phyloP scores from a whole-genome alignment of 1,140 invertebrate species.

The Lordiphosa mommai region DNA sequence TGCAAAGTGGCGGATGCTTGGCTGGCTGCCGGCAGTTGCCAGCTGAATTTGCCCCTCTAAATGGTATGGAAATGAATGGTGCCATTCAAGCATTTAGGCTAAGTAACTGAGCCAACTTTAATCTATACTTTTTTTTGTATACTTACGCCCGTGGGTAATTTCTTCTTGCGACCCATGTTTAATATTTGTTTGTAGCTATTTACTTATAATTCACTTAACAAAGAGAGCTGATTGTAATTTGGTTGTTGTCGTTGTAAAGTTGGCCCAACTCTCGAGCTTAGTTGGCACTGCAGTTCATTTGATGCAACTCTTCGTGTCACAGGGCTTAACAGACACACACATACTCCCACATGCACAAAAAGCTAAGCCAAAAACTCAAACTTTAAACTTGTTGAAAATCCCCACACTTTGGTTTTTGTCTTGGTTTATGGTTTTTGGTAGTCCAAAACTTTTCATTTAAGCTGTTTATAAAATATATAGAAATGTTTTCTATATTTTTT shows the following conservation, averaged over 20 bases:
- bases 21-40: constrained; percentile 26
- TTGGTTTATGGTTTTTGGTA: constrained; percentile 65
- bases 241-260: constrained; percentile 20
- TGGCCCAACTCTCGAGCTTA: constrained; percentile 30
- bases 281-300: constrained; percentile 46
- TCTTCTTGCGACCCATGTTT: constrained; percentile 62
- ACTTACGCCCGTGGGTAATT: constrained; percentile 63
- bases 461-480: constrained; percentile 65
- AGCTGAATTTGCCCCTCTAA: constrained; percentile 32
- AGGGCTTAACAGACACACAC: constrained; percentile 33
- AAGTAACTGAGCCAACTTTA: constrained; percentile 15
- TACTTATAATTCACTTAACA: constrained; percentile 50
- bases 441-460: constrained; percentile 52
- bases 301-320: constrained; percentile 46
- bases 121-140: constrained; percentile 21
- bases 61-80: constrained; percentile 50
- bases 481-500: constrained; percentile 28
- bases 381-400: constrained; percentile 50
- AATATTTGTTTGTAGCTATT: not conserved
- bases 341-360: constrained; percentile 5
- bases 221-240: constrained; percentile 46
- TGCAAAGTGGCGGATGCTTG: constrained; percentile 63
- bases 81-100: constrained; percentile 43
- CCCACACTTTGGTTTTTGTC: constrained; percentile 37
- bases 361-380: constrained; percentile 62